phyloP scores from a whole-genome alignment of 2,797 vertebrate genomes.

The Prionace glauca region DNA sequence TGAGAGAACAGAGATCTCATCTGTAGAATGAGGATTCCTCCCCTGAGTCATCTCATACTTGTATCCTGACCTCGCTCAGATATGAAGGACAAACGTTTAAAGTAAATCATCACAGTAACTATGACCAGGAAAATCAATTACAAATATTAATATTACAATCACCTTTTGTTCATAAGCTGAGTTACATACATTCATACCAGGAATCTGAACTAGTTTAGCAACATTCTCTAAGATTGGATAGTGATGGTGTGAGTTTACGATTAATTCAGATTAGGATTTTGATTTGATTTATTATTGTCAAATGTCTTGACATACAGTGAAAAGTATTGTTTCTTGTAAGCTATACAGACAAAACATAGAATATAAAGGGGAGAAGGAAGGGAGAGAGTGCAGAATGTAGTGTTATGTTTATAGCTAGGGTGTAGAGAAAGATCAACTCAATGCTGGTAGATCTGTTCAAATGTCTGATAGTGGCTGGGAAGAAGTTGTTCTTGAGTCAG shows the following conservation, averaged over 20 bases:
- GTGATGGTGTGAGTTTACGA: background rate
- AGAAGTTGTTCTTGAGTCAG: too few relatives aligned
- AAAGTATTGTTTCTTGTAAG: too few relatives aligned
- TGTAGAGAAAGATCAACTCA: too few relatives aligned
- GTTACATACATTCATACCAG: background rate
- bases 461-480: too few relatives aligned
- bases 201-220: background rate
- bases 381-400: too few relatives aligned
- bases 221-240: background rate
- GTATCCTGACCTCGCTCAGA: background rate
- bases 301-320: too few relatives aligned
- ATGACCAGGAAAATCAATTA: background rate
- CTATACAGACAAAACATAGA: too few relatives aligned
- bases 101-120: background rate
- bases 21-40: background rate
- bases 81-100: background rate
- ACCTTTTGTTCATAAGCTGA: background rate
- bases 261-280: background rate
- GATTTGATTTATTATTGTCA: too few relatives aligned
- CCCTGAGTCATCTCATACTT: background rate
- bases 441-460: too few relatives aligned
- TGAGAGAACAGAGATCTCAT: background rate
- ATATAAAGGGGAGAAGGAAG: too few relatives aligned
- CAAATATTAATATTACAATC: background rate
- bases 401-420: too few relatives aligned